Base-by-base conservation (phyloP, 2,113 vertebrate genomes). In the Bothrops jararaca region DNA sequence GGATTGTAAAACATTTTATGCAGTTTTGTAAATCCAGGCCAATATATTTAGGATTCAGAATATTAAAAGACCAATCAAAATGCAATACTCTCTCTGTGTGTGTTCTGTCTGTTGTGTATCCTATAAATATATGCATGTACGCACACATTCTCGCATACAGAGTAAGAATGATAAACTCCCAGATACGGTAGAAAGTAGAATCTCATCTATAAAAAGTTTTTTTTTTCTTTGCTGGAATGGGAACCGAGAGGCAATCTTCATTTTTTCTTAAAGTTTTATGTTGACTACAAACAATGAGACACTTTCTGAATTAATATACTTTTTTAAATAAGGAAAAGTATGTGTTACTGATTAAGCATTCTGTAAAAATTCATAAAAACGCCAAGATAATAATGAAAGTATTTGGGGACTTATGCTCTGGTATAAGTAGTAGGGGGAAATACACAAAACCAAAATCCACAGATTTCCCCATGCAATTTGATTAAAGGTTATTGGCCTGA, bases 401-500 rank as follows among this genome's bases (percentile, higher is more conserved):
- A 56, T 94, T 95, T 94, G 69, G 93, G 48, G 89, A 92, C 9
- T 91, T 52, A 20, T 56, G 45, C 93, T 90, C 26, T 93, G 64
- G 89, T n/a, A 86, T 91, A 94, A 95, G 88, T 91, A 89, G 85
- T 93, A 91, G 85, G 18, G 95, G 89, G 26, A 94, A 95, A 90
- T 60, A 74, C 34, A 88, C 93, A 91, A 96, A 96, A 96, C 0
- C 85, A 91, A 96, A 96, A 94, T 90, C 52, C n/a, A 93, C 89
- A 53, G 60, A n/a, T 93, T 91, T 94, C 90, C 48, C 48, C 0
- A 0, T 95, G 94, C 95, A 93, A 95, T 96, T 95, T 96, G 95
- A 96, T 96, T 95, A 96, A 96, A 86, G 92, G 96, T 97, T 96
- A 96, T 93, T 95, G 95, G 92, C 50, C 90, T 96, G 95, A 95